Evolutionary conservation across 2,888 invertebrate species (phyloP).

Genomic region (Gastracanthus pulcherrimus): DNA sequence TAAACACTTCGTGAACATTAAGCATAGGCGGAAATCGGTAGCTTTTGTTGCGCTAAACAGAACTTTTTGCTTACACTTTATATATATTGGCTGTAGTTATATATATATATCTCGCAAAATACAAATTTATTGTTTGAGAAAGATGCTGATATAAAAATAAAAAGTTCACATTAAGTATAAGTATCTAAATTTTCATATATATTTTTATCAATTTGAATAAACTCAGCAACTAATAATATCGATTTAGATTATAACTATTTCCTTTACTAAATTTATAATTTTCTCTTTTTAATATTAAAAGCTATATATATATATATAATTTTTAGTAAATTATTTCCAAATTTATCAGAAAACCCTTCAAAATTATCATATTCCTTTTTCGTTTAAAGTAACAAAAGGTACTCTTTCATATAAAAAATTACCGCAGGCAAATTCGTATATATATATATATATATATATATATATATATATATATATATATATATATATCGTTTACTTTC

Average conservation of each 20-base stretch:
- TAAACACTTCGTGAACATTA: neutral
- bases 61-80: neutral
- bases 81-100: too few species aligned
- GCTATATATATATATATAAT: too few species aligned
- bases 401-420: neutral
- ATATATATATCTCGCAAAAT: too few species aligned
- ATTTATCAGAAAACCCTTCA: neutral
- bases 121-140: too few species aligned
- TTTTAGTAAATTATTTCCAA: neutral
- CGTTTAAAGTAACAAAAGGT: neutral
- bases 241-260: neutral
- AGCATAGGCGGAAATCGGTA: neutral
- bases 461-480: too few species aligned
- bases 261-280: neutral
- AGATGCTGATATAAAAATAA: too few species aligned
- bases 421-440: neutral
- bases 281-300: neutral
- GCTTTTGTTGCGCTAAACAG: constrained; percentile 2
- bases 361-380: neutral
- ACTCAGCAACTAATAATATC: too few species aligned
- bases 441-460: too few species aligned
- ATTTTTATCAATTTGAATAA: neutral
- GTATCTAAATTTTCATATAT: neutral
- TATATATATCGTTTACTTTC: neutral
- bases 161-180: too few species aligned